Conservation (phyloP, 2,113 vertebrate species). For the Oreotragus oreotragus region DNA sequence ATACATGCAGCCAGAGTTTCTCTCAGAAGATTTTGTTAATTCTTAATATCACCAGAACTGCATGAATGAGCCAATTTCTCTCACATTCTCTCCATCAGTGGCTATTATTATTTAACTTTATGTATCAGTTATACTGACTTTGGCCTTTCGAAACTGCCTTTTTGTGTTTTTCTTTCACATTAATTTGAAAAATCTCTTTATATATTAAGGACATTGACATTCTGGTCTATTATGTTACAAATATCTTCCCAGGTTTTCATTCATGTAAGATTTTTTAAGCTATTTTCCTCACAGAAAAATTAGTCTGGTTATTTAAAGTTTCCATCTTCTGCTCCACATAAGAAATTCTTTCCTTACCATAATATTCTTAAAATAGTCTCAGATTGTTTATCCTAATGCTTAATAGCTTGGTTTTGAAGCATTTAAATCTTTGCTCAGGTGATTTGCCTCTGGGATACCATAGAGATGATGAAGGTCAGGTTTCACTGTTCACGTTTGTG, state of each 20-base stretch:
- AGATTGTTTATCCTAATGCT: background rate
- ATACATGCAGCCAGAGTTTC: background rate
- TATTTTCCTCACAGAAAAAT: background rate
- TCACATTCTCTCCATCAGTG: background rate
- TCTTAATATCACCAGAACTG: background rate
- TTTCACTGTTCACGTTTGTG: background rate
- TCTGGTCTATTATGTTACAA: background rate
- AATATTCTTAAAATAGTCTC: background rate
- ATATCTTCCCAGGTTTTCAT: background rate
- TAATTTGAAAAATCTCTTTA: background rate
- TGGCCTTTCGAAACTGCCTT: background rate
- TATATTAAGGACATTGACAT: background rate
- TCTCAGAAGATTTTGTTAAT: background rate
- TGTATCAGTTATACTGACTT: background rate
- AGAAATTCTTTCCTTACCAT: background rate
- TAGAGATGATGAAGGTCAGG: background rate
- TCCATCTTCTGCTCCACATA: background rate
- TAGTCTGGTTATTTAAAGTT: background rate
- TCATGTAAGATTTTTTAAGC: background rate
- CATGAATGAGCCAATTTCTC: background rate
- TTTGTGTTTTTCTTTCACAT: background rate
- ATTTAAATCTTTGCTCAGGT: background rate
- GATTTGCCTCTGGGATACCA: background rate
- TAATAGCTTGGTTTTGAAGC: background rate
- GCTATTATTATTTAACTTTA: background rate